Evolutionary conservation across 2,797 vertebrate species (phyloP), one percentile per base, ranked within the genome.

Genomic region (Melopsittacus undulatus): DNA sequence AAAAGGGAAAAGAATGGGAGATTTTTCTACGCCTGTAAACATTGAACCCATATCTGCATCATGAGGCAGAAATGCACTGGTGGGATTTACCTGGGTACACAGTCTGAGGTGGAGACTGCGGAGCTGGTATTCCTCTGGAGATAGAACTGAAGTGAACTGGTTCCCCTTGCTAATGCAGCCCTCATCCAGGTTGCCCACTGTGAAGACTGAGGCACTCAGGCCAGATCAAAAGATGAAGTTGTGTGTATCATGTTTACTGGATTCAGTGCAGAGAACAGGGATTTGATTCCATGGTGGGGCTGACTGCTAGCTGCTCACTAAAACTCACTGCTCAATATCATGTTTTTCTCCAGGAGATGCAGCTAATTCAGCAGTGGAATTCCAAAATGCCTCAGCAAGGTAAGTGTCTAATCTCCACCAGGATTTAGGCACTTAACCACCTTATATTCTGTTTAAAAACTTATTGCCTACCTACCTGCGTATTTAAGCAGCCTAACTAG

Each of bases 11-110:
- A 43, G 8, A 62, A 46, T 1, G 10, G 15, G 64, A 74, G 16
- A 23, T 75, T 87, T 34, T 87, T 76, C 36, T 32, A 30, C 12
- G 5, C 23, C 46, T 49, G 3, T 43, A 61, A 73, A 82, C 27
- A 76, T 1, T 6, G 90, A 82, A 24, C 0, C 27, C 0, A 0
- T 27, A 30, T 10, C 38, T 48, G 38, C 2, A 5, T 73, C n/a
- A 36, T 1, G 20, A 91, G 56, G 30, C 49, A 87, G 43, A 80
- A 59, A 54, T 2, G 12, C 34, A 24, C 23, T 38, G 54, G 56
- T 42, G 57, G 63, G 30, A 72, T 80, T 66, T 27, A 43, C 40
- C 38, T 52, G 59, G 74, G 76, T 69, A 56, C 27, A 24, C 11
- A 30, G 57, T 5, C 9, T 27, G 76, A 49, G 56, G 29, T 34